Evolutionary conservation across 1,140 invertebrate species (phyloP).

Genomic region (Cephus cinctus): DNA sequence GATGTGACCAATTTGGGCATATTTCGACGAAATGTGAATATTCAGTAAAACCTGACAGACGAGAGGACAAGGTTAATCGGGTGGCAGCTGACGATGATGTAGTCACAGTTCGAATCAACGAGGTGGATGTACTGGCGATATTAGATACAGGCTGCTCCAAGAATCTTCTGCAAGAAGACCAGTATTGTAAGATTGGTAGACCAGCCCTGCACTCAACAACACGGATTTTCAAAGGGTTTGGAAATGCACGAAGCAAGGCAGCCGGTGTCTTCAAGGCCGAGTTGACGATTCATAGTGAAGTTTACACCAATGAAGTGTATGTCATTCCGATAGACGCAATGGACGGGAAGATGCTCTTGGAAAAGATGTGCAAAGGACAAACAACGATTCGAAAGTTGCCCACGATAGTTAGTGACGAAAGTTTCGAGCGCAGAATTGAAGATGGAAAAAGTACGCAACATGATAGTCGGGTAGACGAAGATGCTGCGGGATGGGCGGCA

Average conservation of each 20-base stretch:
- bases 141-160: background rate
- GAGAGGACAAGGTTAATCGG: slow-evolving; percentile 1
- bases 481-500: background rate
- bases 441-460: background rate
- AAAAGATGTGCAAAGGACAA: background rate
- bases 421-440: background rate
- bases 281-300: background rate
- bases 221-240: slow-evolving; percentile 5
- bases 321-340: background rate
- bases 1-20: slow-evolving; percentile 16
- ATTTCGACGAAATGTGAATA: slow-evolving; percentile 10
- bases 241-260: background rate
- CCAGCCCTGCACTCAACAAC: background rate
- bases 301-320: background rate
- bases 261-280: background rate
- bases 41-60: background rate
- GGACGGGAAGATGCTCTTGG: background rate
- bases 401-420: background rate
- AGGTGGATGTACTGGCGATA: background rate
- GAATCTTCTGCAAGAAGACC: background rate
- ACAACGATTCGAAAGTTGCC: background rate
- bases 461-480: too few species aligned
- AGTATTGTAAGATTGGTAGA: slow-evolving; percentile 2
- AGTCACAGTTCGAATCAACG: background rate
- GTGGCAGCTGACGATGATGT: background rate